Evolutionary conservation across 2,797 vertebrate genomes (phyloP).

Genomic region (Chiloscyllium punctatum): DNA sequence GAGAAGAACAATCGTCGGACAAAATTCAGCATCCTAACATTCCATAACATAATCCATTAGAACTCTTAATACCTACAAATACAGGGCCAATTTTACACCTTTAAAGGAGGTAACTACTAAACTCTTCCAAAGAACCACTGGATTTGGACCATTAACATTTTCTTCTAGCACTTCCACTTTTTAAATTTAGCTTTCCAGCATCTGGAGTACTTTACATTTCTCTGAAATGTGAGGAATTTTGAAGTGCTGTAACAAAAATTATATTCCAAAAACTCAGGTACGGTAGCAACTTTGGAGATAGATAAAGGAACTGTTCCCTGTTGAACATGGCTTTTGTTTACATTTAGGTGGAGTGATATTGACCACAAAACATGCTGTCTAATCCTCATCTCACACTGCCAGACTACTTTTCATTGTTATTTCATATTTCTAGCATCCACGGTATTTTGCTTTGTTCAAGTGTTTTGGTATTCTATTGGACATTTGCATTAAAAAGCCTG

Average conservation of each 20-base stretch:
- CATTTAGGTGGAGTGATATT: too few relatives aligned
- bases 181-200: neutral
- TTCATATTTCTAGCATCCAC: neutral
- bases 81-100: neutral
- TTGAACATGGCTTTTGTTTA: too few relatives aligned
- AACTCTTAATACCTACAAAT: neutral
- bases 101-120: too few relatives aligned
- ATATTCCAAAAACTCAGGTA: too few relatives aligned
- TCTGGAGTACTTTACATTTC: neutral
- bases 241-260: neutral
- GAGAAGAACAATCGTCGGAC: neutral
- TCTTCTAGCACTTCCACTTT: neutral
- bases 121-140: too few relatives aligned
- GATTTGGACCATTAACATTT: too few relatives aligned
- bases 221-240: neutral
- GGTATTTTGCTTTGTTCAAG: neutral
- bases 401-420: neutral
- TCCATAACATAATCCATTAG: neutral
- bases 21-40: neutral
- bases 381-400: too few relatives aligned
- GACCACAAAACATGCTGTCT: too few relatives aligned
- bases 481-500: neutral
- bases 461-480: neutral
- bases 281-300: too few relatives aligned
- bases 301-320: too few relatives aligned